These are phyloP conservation scores for Anthrax anthrax DNA, from an alignment of 2,888 invertebrate species.

Conservation along the genomic window DNA sequence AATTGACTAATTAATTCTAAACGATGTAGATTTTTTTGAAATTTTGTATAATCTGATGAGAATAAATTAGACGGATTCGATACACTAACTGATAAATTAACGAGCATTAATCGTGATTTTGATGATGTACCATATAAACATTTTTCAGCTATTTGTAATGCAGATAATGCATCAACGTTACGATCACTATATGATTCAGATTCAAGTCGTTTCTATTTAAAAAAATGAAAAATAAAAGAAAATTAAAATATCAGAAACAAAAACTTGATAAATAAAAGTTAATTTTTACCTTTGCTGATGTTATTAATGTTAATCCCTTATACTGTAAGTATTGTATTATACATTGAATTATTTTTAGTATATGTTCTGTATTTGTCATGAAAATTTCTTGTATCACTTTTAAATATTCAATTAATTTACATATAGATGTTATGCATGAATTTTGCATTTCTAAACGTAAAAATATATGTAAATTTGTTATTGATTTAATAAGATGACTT, in stretches of 20 bases:
- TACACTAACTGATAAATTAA: conserved; percentile 52
- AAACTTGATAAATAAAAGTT: not conserved
- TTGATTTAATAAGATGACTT: conserved; percentile 40
- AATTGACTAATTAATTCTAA: conserved; percentile 49
- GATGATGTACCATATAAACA: conserved; percentile 50
- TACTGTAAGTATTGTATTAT: conserved; percentile 67
- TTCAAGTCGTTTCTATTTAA: conserved; percentile 40
- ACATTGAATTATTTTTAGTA: conserved; percentile 59
- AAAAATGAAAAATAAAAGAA: conserved; percentile 10
- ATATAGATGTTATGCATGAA: conserved; percentile 56
- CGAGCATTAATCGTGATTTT: conserved; percentile 46
- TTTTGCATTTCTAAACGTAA: conserved; percentile 65
- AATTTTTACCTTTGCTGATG: conserved; percentile 45
- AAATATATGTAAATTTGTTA: conserved; percentile 54
- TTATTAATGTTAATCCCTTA: conserved; percentile 52
- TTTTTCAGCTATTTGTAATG: conserved; percentile 58
- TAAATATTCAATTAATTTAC: conserved; percentile 66
- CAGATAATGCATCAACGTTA: conserved; percentile 55
- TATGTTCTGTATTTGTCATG: conserved; percentile 48
- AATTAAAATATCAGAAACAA: conserved; percentile 5
- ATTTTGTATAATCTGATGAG: conserved; percentile 46
- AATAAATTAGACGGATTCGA: conserved; percentile 44
- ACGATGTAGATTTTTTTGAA: conserved; percentile 48
- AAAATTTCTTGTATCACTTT: conserved; percentile 62
- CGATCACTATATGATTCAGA: conserved; percentile 51